Conservation (phyloP, 1,140 invertebrate genomes). For the Pachypeltis micranthus region DNA sequence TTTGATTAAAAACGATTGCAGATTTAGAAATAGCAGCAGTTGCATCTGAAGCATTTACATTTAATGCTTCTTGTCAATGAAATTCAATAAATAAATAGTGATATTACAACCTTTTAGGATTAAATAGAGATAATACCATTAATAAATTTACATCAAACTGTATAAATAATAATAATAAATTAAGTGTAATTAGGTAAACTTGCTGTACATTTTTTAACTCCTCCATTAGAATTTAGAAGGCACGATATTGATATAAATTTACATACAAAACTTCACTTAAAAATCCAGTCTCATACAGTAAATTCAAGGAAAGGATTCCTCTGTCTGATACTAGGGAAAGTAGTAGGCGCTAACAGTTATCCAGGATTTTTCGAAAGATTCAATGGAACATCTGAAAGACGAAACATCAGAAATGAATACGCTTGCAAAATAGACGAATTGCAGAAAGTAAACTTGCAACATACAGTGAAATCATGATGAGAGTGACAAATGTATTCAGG, state of each 20-base stretch:
- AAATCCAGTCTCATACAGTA: conserved; percentile 10
- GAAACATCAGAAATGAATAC: too few relatives aligned
- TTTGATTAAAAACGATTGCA: too few relatives aligned
- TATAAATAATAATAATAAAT: conserved; percentile 7
- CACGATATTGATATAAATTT: conserved; percentile 5
- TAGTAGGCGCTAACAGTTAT: conserved; percentile 1
- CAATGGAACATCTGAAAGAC: conserved; percentile 27
- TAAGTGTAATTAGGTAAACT: neutral
- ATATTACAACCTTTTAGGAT: conserved; percentile 8
- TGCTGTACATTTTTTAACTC: neutral
- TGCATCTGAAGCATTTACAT: neutral
- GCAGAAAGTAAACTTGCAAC: too few relatives aligned
- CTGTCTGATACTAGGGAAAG: neutral
- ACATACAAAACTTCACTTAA: conserved; percentile 5
- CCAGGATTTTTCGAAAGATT: conserved; percentile 30
- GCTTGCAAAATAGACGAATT: neutral
- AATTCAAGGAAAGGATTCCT: neutral
- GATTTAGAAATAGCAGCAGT: too few relatives aligned
- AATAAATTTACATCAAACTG: conserved; percentile 4
- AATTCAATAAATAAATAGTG: conserved; percentile 6
- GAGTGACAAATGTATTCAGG: too few relatives aligned
- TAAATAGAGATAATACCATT: conserved; percentile 3
- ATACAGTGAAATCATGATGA: too few relatives aligned
- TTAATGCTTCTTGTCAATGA: neutral
- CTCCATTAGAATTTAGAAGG: conserved; percentile 8